Conservation (phyloP, 2,113 vertebrate species). For the Baryphthengus martii region DNA sequence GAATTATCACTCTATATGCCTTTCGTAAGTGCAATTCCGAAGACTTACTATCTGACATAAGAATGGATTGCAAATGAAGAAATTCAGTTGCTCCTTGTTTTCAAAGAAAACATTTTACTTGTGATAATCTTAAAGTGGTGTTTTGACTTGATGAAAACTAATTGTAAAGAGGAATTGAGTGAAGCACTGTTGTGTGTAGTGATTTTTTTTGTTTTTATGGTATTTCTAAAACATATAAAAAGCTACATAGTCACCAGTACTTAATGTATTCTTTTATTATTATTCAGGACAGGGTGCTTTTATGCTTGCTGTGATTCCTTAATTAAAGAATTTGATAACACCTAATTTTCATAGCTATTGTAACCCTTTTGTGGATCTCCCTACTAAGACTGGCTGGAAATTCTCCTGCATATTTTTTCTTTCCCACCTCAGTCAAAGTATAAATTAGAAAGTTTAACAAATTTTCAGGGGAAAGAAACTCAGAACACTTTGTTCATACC, state of each 20-base stretch:
- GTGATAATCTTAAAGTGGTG: neutral
- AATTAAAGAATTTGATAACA: neutral
- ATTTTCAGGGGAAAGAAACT: neutral
- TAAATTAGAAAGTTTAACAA: neutral
- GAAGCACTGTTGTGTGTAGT: neutral
- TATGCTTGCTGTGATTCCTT: neutral
- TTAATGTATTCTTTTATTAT: neutral
- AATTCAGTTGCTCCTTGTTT: neutral
- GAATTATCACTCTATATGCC: neutral
- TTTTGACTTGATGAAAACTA: neutral
- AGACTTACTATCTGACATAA: neutral
- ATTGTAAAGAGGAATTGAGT: neutral
- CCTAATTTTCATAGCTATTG: neutral
- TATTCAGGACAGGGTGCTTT: neutral
- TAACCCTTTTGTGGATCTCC: neutral
- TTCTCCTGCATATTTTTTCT: neutral
- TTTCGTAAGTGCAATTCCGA: neutral
- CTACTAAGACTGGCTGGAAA: neutral
- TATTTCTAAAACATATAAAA: neutral
- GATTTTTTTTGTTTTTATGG: neutral
- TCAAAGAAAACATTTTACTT: neutral
- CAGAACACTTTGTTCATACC: neutral
- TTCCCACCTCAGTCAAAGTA: neutral
- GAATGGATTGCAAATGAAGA: neutral
- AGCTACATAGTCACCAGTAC: neutral